Percentiles rank a stretch among this genome's conserved stretches.
These are phyloP conservation scores for Brachymystax lenok DNA, from an alignment of 2,797 vertebrate genomes.

Conservation along the genomic window DNA sequence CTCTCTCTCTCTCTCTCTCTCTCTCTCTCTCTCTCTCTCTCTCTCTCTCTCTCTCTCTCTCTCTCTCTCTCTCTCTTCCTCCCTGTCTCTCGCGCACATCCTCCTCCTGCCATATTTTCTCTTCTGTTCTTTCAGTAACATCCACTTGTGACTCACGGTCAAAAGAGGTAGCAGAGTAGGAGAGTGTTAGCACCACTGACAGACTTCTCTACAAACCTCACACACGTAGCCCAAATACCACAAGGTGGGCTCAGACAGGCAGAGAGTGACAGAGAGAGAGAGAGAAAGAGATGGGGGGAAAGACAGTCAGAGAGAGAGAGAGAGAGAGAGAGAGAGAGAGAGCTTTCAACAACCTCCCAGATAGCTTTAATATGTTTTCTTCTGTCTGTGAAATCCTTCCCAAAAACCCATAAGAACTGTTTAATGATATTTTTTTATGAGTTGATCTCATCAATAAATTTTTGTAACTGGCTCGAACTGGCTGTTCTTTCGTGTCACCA, in stretches of 20 bases:
- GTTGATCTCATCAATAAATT: neutral
- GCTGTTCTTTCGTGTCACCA: neutral
- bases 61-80: no score
- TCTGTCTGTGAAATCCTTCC: neutral
- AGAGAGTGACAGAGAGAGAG: neutral
- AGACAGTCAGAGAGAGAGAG: neutral
- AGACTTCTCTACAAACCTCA: constrained; percentile 49
- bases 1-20: no score
- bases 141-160: neutral
- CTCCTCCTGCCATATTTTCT: no score
- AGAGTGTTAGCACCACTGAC: constrained; percentile 14
- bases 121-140: no score
- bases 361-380: neutral
- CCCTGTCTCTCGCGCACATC: neutral
- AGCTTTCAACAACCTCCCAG: neutral
- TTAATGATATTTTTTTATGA: neutral
- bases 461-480: no score
- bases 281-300: no score
- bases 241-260: constrained; percentile 54
- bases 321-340: neutral
- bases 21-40: neutral
- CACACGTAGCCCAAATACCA: constrained; percentile 66
- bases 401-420: neutral
- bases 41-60: neutral
- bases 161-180: neutral